These are phyloP conservation scores for Pagetopsis macropterus DNA, from an alignment of 2,797 vertebrate species.

Conservation along the genomic window DNA sequence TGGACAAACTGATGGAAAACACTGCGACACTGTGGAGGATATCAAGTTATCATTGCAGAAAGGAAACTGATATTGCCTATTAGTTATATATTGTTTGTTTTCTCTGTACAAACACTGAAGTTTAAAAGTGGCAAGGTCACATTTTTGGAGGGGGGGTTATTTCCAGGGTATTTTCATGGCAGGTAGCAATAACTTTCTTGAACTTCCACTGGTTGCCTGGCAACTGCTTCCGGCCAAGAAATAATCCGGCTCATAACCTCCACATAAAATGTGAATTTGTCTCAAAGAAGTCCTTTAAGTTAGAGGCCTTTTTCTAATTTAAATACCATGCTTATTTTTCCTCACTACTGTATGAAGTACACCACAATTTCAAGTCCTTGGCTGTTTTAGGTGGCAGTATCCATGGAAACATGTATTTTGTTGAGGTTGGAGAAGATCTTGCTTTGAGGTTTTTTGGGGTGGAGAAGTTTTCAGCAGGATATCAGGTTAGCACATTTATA, in stretches of 20 bases:
- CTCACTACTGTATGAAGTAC: constrained; percentile 8
- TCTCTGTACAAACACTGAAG: neutral
- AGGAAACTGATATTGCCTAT: neutral
- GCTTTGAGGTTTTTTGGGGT: constrained; percentile 42
- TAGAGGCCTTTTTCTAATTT: neutral
- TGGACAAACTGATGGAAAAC: neutral
- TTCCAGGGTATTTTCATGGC: constrained; percentile 7
- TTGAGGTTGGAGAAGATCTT: constrained; percentile 42
- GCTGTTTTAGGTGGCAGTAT: constrained; percentile 18
- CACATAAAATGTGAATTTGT: neutral
- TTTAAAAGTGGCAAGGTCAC: neutral
- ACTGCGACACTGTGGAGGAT: neutral
- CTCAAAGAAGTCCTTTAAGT: neutral
- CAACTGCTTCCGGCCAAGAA: constrained; percentile 11
- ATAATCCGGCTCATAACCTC: constrained; percentile 5
- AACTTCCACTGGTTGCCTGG: constrained; percentile 20
- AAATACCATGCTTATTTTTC: neutral
- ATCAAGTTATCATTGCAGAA: neutral
- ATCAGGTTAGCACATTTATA: constrained; percentile 51
- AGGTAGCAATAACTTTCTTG: constrained; percentile 3
- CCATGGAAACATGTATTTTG: constrained; percentile 44
- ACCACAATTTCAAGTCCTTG: neutral
- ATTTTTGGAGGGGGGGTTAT: neutral
- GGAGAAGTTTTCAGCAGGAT: constrained; percentile 43
- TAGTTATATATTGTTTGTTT: neutral